A percentile compares a stretch with the other conserved stretches of the same genome.
Conservation (phyloP, 2,113 vertebrate genomes). For the Leiothrix lutea region DNA sequence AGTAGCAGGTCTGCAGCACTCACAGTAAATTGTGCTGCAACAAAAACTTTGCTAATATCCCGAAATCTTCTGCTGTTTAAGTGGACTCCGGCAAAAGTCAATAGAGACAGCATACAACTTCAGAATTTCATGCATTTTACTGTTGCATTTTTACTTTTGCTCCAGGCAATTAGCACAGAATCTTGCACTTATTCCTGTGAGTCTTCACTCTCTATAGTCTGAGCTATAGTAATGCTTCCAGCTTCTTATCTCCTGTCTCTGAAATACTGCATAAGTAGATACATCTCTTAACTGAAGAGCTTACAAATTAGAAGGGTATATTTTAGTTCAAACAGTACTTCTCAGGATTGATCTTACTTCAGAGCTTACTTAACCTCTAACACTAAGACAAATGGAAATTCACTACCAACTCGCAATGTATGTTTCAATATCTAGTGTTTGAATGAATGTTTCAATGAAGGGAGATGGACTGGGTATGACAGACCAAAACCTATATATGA, state of each 20-base stretch:
- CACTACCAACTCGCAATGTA: not conserved
- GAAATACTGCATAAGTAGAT: not conserved
- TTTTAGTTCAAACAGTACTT: constrained; percentile 22
- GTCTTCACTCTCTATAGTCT: not conserved
- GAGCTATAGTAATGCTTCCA: not conserved
- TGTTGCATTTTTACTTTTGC: not conserved
- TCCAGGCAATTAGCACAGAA: not conserved
- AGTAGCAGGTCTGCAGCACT: not conserved
- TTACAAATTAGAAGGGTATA: not conserved
- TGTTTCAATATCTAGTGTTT: not conserved
- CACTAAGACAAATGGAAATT: not conserved
- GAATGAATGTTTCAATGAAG: not conserved
- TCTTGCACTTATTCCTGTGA: not conserved
- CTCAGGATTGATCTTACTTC: not conserved
- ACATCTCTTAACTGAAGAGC: not conserved
- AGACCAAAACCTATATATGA: not conserved
- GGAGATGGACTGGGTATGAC: not conserved
- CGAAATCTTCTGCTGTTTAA: not conserved
- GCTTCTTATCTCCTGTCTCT: not conserved
- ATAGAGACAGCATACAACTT: not conserved
- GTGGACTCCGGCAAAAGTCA: not conserved
- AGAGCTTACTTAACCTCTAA: constrained; percentile 50
- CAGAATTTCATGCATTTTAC: not conserved
- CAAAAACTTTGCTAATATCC: not conserved
- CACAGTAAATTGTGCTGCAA: not conserved